Evolutionary conservation across 2,113 vertebrate species (phyloP), one percentile per base, ranked within the genome.

Genomic region (Pimephales promelas): DNA sequence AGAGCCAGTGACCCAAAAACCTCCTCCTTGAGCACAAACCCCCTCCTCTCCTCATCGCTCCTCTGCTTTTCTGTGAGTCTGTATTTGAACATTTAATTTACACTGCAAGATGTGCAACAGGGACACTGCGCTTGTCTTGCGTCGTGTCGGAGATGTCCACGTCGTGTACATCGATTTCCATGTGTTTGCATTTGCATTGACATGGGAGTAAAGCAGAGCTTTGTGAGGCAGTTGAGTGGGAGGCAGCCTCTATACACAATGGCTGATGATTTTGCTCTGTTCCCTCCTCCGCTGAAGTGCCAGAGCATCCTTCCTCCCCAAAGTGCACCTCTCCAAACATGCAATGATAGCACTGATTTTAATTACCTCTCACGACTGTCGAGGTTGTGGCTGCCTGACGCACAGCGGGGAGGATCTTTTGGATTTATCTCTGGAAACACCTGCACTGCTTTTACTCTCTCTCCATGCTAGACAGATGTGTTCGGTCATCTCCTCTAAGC

Each of bases 381-480:
- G 71, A 61, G 75, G 68, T 73, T 70, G 78, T 43, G 84, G 79
- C 78, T 73, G 61, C 40, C 72, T 86, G 79, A 64, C 24, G 28
- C 70, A 31, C 80, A 62, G 71, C 77, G 14, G 87, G 66, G 79
- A 66, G 62, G 81, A 82, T 84, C 79, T 82, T 84, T 66, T 49
- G 56, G 84, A 85, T 82, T 88, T 80, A 88, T 88, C 86, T 73
- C 83, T 74, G 83, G 83, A 82, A 87, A 79, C 86, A 89, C 88
- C 88, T 89, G 84, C 86, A 66, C 74, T 24, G 61, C 87, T 74
- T 34, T 82, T 24, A 68, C 61, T 78, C 64, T 47, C 49, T 61
- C 18, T 84, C 92, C 59, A 74, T 82, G 61, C 87, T 56, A 26
- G 70, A 72, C 26, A 84, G 57, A 59, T 49, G 70, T 77, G 36